Percentiles rank a stretch among this genome's conserved stretches.
Evolutionary conservation across 1,140 invertebrate species (phyloP).

Genomic region (Sarcophaga bullata): DNA sequence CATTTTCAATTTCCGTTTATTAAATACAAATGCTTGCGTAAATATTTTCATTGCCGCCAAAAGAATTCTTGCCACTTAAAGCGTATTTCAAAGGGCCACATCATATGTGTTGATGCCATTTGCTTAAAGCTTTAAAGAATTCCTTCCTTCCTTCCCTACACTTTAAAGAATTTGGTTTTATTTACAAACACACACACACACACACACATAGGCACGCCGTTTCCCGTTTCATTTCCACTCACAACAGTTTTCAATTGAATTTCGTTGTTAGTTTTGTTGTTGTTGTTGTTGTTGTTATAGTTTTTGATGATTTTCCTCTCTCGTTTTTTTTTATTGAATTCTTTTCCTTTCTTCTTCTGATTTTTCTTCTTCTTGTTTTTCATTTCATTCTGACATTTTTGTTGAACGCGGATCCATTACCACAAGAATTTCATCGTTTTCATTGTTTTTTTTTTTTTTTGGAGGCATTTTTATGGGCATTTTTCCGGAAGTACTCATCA

Average conservation of each 20-base stretch:
- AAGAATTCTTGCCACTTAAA: too few relatives aligned
- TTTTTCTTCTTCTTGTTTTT: background rate
- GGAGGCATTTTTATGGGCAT: background rate
- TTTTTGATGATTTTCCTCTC: background rate
- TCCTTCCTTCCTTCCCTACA: too few relatives aligned
- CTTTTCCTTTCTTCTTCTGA: background rate
- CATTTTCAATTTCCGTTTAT: too few relatives aligned
- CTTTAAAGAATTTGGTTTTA: too few relatives aligned
- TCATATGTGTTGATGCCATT: too few relatives aligned
- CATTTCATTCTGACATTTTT: background rate
- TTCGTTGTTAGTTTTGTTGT: too few relatives aligned
- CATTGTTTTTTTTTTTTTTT: background rate
- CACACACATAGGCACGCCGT: too few relatives aligned
- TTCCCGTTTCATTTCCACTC: background rate
- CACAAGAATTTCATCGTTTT: slow-evolving; percentile 12
- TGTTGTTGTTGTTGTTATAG: background rate
- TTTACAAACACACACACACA: too few relatives aligned
- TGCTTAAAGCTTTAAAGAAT: too few relatives aligned
- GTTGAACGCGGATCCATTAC: slow-evolving; percentile 28
- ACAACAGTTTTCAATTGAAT: slow-evolving; percentile 25
- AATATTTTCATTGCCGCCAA: too few relatives aligned
- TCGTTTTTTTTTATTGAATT: background rate
- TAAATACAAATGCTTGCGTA: too few relatives aligned
- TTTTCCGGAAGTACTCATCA: slow-evolving; percentile 36
- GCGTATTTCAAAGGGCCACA: too few relatives aligned